Conservation (phyloP, 2,888 invertebrate species). For the Bombylius discolor region DNA sequence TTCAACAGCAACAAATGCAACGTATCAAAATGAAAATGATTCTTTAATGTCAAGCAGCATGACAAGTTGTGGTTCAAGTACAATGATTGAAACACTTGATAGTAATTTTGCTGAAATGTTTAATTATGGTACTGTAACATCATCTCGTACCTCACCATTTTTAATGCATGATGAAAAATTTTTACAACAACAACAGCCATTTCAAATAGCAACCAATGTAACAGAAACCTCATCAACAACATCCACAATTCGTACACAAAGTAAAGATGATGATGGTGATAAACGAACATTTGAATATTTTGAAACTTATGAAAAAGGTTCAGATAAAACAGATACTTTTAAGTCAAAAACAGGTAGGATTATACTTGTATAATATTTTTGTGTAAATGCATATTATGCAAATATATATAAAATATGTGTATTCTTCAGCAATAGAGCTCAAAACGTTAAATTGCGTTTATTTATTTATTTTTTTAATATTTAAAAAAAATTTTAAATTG, state of each 20-base stretch:
- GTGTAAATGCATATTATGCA: neutral
- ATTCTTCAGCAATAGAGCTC: constrained; percentile 9
- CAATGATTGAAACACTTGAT: constrained; percentile 66
- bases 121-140: constrained; percentile 5
- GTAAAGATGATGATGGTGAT: neutral
- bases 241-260: neutral
- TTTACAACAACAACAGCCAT: neutral
- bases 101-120: constrained; percentile 11
- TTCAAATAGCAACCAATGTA: neutral
- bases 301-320: neutral
- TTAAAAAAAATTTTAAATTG: no score
- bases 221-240: no score
- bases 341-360: neutral
- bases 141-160: neutral
- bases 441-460: neutral
- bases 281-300: neutral
- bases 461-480: no score
- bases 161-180: neutral
- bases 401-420: neutral
- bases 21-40: constrained; percentile 71
- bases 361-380: neutral
- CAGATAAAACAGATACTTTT: neutral
- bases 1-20: constrained; percentile 68
- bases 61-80: constrained; percentile 71
- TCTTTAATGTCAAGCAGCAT: constrained; percentile 77